Conservation (phyloP, 2,888 invertebrate species). For the Dorcus parallelipipedus region DNA sequence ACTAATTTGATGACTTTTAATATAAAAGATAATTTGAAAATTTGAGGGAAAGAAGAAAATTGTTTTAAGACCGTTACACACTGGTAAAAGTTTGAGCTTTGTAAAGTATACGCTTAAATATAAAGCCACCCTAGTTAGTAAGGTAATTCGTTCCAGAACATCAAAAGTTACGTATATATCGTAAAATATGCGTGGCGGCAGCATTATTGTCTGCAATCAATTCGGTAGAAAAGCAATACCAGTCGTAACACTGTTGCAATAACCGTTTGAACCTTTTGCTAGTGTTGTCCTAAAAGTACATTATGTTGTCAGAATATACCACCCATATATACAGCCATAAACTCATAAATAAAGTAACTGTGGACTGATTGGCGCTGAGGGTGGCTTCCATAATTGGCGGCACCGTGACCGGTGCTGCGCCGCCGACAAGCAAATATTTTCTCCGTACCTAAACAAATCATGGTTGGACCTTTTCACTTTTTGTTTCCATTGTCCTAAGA, state of each 20-base stretch:
- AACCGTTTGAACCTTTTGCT: neutral
- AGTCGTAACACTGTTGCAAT: constrained; percentile 1
- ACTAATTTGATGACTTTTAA: too few species aligned
- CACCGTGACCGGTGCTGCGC: constrained; percentile 3
- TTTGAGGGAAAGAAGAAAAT: too few species aligned
- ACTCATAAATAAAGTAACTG: constrained; percentile 12
- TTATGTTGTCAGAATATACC: constrained; percentile 5
- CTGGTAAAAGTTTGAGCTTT: too few species aligned
- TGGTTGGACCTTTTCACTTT: neutral
- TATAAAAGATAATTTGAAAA: too few species aligned
- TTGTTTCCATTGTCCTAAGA: neutral
- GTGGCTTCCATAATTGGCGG: constrained; percentile 11
- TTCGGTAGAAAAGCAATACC: neutral
- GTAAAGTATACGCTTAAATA: neutral
- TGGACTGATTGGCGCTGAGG: constrained; percentile 7
- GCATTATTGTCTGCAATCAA: constrained; percentile 1
- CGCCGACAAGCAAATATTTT: neutral
- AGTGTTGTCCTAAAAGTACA: constrained; percentile 1
- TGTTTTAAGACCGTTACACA: too few species aligned
- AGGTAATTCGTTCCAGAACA: constrained; percentile 1
- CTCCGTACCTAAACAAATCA: too few species aligned
- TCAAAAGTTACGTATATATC: constrained; percentile 3
- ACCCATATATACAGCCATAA: constrained; percentile 9
- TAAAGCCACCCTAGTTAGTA: neutral
- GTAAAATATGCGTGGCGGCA: constrained; percentile 1